Percentiles rank a stretch among this genome's conserved stretches.
These are phyloP conservation scores for Ophioninae sp. DNA, from an alignment of 2,888 invertebrate genomes.

Conservation along the genomic window DNA sequence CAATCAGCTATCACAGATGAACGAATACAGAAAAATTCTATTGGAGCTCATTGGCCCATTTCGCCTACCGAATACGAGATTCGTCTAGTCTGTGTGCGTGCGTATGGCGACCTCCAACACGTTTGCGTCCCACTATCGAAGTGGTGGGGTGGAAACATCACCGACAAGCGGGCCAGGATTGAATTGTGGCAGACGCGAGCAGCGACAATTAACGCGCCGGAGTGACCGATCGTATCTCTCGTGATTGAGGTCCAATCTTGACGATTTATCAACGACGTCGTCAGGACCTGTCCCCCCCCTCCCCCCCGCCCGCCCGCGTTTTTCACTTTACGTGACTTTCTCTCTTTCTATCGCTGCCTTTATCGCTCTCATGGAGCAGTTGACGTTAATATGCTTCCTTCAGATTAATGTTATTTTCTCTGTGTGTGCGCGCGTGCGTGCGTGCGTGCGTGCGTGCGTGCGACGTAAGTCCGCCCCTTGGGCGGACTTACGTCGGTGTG, in stretches of 20 bases:
- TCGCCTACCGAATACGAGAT: conserved; percentile 1
- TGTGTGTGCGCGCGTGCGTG: no score
- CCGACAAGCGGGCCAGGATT: conserved; percentile 71
- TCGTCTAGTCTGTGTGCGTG: background rate
- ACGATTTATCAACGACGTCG: conserved; percentile 76
- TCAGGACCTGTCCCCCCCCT: conserved; percentile 66
- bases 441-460: no score
- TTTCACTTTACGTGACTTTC: conserved; percentile 44
- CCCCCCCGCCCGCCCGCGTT: no score
- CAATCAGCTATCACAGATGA: no score
- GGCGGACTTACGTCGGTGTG: no score
- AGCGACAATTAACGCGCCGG: conserved; percentile 61
- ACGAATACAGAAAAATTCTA: no score
- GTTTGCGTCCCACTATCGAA: background rate
- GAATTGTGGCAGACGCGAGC: conserved; percentile 69
- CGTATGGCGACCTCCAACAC: no score
- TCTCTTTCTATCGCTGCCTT: conserved; percentile 32
- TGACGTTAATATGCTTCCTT: conserved; percentile 69
- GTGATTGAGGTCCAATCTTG: conserved; percentile 73
- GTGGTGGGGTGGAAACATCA: conserved; percentile 5
- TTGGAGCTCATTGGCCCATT: no score
- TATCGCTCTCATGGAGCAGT: conserved; percentile 43
- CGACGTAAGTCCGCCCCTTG: no score
- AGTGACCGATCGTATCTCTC: conserved; percentile 75
- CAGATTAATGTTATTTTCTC: conserved; percentile 76